A percentile compares a stretch with the other conserved stretches of the same genome.
Conservation (phyloP, 2,888 invertebrate genomes). For the Bugulina stolonifera region DNA sequence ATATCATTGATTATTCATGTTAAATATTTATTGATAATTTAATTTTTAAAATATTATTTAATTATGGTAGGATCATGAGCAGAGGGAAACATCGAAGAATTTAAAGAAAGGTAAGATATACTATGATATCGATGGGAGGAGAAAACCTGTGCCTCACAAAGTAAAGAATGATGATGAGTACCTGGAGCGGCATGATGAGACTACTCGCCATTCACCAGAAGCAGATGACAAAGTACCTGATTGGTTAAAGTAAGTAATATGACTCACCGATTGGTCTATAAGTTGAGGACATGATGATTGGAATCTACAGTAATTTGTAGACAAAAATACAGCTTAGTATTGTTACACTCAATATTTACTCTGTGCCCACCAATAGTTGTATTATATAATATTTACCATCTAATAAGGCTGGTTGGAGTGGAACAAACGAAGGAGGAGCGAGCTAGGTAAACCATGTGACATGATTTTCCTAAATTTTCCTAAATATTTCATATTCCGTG, state of each 20-base stretch:
- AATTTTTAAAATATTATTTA: no score
- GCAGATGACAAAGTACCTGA: constrained; percentile 15
- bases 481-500: no score
- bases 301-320: no score
- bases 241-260: constrained; percentile 28
- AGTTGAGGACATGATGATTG: no score
- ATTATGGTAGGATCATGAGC: background rate
- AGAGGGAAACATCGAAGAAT: background rate
- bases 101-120: constrained; percentile 20
- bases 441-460: background rate
- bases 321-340: no score
- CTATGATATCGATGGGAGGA: background rate
- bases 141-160: constrained; percentile 11
- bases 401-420: background rate
- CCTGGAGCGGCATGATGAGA: background rate
- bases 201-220: background rate
- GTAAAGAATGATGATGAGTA: constrained; percentile 1
- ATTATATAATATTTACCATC: background rate
- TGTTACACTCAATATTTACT: no score
- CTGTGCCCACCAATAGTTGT: no score
- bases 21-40: no score
- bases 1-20: no score
- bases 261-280: no score
- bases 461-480: no score
- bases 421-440: background rate